phyloP scores from a whole-genome alignment of 2,797 vertebrate species.

The Coregonus suidteri region DNA sequence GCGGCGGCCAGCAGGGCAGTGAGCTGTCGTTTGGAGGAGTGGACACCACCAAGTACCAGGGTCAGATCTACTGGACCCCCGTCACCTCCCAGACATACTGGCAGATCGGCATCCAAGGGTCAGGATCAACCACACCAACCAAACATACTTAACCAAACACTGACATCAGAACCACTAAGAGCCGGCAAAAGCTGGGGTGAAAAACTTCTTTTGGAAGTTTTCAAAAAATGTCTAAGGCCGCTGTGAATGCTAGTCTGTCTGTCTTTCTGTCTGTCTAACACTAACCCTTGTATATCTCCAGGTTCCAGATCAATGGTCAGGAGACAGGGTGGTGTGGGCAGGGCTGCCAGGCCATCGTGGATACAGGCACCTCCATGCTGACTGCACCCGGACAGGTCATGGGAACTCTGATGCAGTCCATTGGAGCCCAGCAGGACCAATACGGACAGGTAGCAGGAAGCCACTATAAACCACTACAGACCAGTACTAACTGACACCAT shows the following conservation, averaged over 20 bases:
- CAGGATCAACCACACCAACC: constrained; percentile 37
- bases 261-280: background rate
- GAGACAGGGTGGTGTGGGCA: constrained; percentile 65
- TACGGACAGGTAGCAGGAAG: constrained; percentile 45
- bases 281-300: background rate
- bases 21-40: constrained; percentile 75
- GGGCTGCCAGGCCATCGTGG: constrained; percentile 81
- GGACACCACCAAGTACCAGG: constrained; percentile 68
- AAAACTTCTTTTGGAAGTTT: background rate
- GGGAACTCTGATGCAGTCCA: constrained; percentile 54
- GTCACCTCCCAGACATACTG: constrained; percentile 77
- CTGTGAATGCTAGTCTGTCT: background rate
- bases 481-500: background rate
- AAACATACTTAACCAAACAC: background rate
- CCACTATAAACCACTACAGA: background rate
- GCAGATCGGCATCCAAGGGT: constrained; percentile 78
- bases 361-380: constrained; percentile 77
- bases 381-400: constrained; percentile 68
- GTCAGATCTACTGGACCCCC: constrained; percentile 74
- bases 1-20: constrained; percentile 64
- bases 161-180: background rate
- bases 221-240: background rate
- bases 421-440: constrained; percentile 67
- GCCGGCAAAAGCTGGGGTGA: no score
- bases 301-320: constrained; percentile 67